Conservation (phyloP, 2,113 vertebrate genomes). For the Rafetus swinhoei region DNA sequence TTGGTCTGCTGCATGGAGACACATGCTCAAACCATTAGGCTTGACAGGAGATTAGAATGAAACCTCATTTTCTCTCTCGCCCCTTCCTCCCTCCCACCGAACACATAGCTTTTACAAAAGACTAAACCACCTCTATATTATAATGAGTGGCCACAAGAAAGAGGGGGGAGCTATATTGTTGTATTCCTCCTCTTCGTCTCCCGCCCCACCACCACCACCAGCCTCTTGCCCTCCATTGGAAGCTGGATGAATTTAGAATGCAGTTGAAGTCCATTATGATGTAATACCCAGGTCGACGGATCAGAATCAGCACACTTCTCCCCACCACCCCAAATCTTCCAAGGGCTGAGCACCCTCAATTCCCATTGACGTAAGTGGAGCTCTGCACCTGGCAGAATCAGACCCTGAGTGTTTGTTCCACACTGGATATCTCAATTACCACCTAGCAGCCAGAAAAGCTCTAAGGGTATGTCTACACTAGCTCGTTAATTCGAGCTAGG, state of each 20-base stretch:
- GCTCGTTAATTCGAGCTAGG: no score
- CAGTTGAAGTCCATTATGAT: neutral
- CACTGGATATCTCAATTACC: conserved; percentile 9
- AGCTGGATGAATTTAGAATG: neutral
- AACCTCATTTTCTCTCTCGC: conserved; percentile 39
- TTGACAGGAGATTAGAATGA: conserved; percentile 73
- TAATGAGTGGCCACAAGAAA: neutral
- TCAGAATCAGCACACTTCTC: neutral
- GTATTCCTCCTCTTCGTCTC: neutral
- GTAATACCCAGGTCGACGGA: neutral
- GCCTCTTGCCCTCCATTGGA: neutral
- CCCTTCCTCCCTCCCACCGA: neutral
- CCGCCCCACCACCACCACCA: no score
- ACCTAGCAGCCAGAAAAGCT: conserved; percentile 27
- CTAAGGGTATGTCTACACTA: neutral
- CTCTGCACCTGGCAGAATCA: fast-evolving
- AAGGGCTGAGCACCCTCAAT: neutral
- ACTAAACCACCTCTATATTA: conserved; percentile 28
- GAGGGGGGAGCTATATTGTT: neutral
- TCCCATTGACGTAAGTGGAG: neutral
- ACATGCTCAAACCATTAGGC: conserved; percentile 74
- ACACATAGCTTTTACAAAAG: neutral
- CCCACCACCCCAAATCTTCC: neutral
- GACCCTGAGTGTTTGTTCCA: neutral
- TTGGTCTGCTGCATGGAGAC: conserved; percentile 74